A percentile compares a stretch with the other conserved stretches of the same genome.
These are phyloP conservation scores for Oryzaephilus surinamensis DNA, from an alignment of 1,140 invertebrate species.

Conservation along the genomic window DNA sequence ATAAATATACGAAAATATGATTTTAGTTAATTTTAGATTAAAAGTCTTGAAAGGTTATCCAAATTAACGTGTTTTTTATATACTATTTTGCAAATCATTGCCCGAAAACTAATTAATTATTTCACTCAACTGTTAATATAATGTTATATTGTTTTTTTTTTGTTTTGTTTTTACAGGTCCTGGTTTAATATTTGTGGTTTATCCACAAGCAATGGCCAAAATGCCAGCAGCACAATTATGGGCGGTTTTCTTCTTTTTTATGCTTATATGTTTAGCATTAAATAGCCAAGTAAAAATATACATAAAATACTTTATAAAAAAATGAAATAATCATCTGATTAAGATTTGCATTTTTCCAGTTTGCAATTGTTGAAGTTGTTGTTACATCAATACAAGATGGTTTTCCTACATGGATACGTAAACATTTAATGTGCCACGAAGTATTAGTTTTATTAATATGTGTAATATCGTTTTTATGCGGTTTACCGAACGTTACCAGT, in stretches of 20 bases:
- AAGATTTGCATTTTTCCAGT: too few relatives aligned
- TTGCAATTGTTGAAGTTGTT: conserved; percentile 84
- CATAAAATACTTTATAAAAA: too few relatives aligned
- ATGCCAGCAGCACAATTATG: conserved; percentile 79
- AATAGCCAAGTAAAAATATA: conserved; percentile 70
- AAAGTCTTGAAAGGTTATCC: too few relatives aligned
- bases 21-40: too few relatives aligned
- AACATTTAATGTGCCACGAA: conserved; percentile 74
- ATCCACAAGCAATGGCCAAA: conserved; percentile 80
- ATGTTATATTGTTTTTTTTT: not conserved
- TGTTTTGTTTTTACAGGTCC: conserved; percentile 49
- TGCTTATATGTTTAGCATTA: conserved; percentile 78
- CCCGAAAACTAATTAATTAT: too few relatives aligned
- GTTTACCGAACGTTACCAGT: conserved; percentile 75
- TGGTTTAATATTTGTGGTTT: conserved; percentile 79
- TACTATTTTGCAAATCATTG: too few relatives aligned
- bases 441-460: conserved; percentile 75
- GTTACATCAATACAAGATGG: conserved; percentile 87
- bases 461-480: conserved; percentile 69
- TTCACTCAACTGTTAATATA: too few relatives aligned
- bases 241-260: conserved; percentile 82
- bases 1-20: too few relatives aligned
- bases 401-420: conserved; percentile 73
- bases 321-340: too few relatives aligned
- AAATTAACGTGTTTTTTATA: too few relatives aligned